A percentile compares a stretch with the other conserved stretches of the same genome.
Conservation (phyloP, 2,888 invertebrate species). For the Marronus borbonicus region DNA sequence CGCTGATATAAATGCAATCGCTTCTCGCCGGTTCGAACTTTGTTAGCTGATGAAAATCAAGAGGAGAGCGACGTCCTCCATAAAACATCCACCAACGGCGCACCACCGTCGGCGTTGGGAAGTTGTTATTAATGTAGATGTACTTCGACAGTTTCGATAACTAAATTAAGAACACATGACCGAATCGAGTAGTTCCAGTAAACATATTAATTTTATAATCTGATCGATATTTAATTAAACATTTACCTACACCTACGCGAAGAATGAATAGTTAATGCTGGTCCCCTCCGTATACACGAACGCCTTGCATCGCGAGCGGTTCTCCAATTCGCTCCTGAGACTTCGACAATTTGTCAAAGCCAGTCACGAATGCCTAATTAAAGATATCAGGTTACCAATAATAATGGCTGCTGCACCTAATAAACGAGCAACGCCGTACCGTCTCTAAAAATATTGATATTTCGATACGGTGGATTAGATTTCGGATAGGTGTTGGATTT, state of each 20-base stretch:
- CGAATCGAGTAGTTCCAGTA: slow-evolving; percentile 46
- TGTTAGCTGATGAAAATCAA: slow-evolving; percentile 8
- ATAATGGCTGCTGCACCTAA: slow-evolving; percentile 49
- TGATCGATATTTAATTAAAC: slow-evolving; percentile 52
- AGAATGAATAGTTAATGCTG: slow-evolving; percentile 50
- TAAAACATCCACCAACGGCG: background rate
- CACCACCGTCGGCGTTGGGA: slow-evolving; percentile 1
- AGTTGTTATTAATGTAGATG: slow-evolving; percentile 36
- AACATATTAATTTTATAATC: slow-evolving; percentile 52
- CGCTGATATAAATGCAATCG: background rate
- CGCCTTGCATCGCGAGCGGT: background rate
- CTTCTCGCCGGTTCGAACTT: background rate
- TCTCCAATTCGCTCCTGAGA: slow-evolving; percentile 51
- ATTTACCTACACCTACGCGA: slow-evolving; percentile 48
- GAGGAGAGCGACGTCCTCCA: background rate
- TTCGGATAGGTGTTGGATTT: slow-evolving; percentile 1
- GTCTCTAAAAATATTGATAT: slow-evolving; percentile 12
- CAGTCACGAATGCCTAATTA: slow-evolving; percentile 58
- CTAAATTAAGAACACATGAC: slow-evolving; percentile 44
- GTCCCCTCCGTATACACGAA: background rate
- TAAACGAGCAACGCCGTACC: slow-evolving; percentile 30
- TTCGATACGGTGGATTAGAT: background rate
- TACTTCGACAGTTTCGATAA: slow-evolving; percentile 47
- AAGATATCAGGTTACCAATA: slow-evolving; percentile 59
- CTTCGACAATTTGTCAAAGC: slow-evolving; percentile 59